phyloP scores from a whole-genome alignment of 2,113 vertebrate genomes.

The Xiphias gladius region DNA sequence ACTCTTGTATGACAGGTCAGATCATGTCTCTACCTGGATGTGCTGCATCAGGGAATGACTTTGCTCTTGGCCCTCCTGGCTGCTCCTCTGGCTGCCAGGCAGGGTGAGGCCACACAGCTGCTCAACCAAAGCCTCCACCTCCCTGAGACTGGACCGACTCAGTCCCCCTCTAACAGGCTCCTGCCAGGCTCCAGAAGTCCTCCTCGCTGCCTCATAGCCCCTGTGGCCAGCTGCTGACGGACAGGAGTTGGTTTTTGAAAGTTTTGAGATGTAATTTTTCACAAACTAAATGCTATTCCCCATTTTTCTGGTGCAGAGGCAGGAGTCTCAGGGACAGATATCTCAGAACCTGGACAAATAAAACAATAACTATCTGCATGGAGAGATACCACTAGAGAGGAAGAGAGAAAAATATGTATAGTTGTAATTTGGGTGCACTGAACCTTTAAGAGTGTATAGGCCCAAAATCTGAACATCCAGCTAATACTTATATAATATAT shows the following conservation, averaged over 20 bases:
- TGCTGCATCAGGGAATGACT: conserved; percentile 86
- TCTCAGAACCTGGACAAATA: not conserved
- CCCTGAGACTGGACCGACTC: conserved; percentile 46
- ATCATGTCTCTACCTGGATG: conserved; percentile 84
- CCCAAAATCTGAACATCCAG: not conserved
- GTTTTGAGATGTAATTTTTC: not conserved
- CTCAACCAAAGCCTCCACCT: conserved; percentile 63
- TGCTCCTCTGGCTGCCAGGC: conserved; percentile 51
- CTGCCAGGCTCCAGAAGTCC: conserved; percentile 22
- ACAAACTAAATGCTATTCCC: not conserved
- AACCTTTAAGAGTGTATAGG: not conserved
- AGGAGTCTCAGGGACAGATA: too few relatives aligned
- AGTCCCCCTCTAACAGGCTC: conserved; percentile 40
- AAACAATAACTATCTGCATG: not conserved
- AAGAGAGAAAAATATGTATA: too few relatives aligned
- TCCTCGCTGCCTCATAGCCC: not conserved
- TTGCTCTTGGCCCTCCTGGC: conserved; percentile 32
- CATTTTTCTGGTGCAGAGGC: too few relatives aligned
- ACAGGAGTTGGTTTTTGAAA: not conserved
- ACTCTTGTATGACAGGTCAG: too few relatives aligned
- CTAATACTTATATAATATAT: not conserved
- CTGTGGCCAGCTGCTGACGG: not conserved
- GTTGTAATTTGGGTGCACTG: not conserved
- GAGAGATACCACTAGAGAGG: not conserved
- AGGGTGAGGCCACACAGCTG: conserved; percentile 58